Conservation (phyloP, 2,888 invertebrate genomes). For the Bellardia pandia region DNA sequence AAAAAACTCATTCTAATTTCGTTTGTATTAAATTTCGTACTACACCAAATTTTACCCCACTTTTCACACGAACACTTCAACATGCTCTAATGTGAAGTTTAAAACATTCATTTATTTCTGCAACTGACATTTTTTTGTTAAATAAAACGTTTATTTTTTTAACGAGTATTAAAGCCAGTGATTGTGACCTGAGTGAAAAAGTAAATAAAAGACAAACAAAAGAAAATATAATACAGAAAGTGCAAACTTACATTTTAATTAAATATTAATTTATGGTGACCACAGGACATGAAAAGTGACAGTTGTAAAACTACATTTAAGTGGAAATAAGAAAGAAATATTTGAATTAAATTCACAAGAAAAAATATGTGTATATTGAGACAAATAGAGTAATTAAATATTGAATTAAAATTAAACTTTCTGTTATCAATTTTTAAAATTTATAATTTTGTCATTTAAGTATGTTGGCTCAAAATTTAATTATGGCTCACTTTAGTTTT, state of each 20-base stretch:
- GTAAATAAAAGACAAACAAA: not conserved
- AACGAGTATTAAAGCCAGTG: conserved; percentile 20
- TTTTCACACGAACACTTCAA: not conserved
- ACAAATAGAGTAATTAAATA: too few species aligned
- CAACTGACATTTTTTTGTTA: conserved; percentile 51
- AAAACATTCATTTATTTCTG: conserved; percentile 27
- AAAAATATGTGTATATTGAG: not conserved
- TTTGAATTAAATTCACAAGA: conserved; percentile 11
- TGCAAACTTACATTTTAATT: conserved; percentile 52
- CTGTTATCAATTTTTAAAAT: too few species aligned
- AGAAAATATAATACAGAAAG: not conserved
- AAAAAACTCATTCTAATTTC: not conserved
- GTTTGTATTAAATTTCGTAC: not conserved
- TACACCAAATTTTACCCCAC: not conserved
- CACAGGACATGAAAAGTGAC: conserved; percentile 31
- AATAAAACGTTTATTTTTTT: conserved; percentile 30
- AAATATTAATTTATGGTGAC: conserved; percentile 48
- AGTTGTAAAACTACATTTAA: conserved; percentile 27
- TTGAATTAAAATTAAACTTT: too few species aligned
- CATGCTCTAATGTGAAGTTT: not conserved
- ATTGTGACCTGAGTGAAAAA: conserved; percentile 28
- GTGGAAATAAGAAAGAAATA: not conserved
- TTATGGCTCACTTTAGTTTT: not conserved
- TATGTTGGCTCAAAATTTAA: too few species aligned
- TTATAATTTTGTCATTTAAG: too few species aligned